Conservation (phyloP, 2,113 vertebrate genomes). For the Crotophaga sulcirostris region DNA sequence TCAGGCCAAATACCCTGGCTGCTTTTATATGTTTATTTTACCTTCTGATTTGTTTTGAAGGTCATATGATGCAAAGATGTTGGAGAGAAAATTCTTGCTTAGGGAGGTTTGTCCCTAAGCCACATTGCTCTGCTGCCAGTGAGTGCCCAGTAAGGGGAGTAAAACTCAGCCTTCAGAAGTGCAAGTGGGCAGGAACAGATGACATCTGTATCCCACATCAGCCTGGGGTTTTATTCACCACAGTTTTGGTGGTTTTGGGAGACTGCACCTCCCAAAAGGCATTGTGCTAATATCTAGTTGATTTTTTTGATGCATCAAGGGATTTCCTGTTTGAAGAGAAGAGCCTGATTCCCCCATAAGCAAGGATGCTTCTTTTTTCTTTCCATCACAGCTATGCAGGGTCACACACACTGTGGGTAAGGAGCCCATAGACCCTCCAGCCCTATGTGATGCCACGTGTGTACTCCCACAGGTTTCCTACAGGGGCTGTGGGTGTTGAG, state of each 20-base stretch:
- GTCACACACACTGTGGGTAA: fast-evolving
- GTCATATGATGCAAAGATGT: conserved; percentile 46
- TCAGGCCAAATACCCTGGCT: conserved; percentile 29
- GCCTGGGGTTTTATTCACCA: neutral
- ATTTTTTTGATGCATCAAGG: no score
- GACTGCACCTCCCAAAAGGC: no score
- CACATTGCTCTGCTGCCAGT: neutral
- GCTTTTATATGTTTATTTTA: conserved; percentile 58
- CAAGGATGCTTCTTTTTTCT: no score
- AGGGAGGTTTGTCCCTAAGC: neutral
- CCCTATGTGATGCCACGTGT: fast-evolving
- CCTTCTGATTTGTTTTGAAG: conserved; percentile 70
- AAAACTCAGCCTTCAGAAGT: neutral
- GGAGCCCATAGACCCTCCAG: neutral
- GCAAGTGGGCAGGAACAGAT: neutral
- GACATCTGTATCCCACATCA: neutral
- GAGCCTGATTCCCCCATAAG: no score
- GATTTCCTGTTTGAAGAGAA: no score
- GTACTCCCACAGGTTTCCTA: neutral
- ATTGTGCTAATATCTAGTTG: no score
- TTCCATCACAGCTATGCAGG: no score
- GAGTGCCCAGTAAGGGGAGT: neutral
- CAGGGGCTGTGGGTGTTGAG: neutral
- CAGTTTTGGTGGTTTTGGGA: no score
- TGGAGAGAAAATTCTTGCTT: neutral